Evolutionary conservation across 2,113 vertebrate genomes (phyloP).

Genomic region (Origma solitaria): DNA sequence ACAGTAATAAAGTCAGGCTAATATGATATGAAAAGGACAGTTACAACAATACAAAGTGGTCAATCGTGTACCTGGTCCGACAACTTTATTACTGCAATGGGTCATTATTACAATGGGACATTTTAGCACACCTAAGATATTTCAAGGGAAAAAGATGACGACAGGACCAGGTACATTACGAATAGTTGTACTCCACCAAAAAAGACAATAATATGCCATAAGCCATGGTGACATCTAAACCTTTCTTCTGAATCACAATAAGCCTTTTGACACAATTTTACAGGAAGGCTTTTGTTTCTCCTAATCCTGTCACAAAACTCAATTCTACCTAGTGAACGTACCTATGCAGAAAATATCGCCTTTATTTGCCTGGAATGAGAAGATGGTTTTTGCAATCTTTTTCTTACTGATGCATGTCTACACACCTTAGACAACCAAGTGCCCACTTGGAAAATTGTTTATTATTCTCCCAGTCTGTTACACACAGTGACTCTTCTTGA

Average conservation of each 20-base stretch:
- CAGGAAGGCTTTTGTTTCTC: background rate
- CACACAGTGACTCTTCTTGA: background rate
- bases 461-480: background rate
- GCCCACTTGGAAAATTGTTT: background rate
- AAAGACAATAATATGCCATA: background rate
- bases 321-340: background rate
- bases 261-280: background rate
- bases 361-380: background rate
- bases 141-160: background rate
- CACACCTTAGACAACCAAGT: background rate
- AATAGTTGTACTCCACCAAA: background rate
- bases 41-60: background rate
- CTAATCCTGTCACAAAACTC: background rate
- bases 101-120: background rate
- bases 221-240: background rate
- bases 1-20: constrained; percentile 9
- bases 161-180: background rate
- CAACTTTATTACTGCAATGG: background rate
- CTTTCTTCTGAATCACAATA: background rate
- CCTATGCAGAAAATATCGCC: background rate
- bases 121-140: background rate
- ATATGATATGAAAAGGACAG: background rate
- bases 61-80: background rate
- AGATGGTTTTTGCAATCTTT: background rate
- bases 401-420: background rate